A percentile compares a stretch with the other conserved stretches of the same genome.
These are phyloP conservation scores for Apostichopus japonicus DNA, from an alignment of 35 echinoderm and acorn worm genomes.

Conservation along the genomic window DNA sequence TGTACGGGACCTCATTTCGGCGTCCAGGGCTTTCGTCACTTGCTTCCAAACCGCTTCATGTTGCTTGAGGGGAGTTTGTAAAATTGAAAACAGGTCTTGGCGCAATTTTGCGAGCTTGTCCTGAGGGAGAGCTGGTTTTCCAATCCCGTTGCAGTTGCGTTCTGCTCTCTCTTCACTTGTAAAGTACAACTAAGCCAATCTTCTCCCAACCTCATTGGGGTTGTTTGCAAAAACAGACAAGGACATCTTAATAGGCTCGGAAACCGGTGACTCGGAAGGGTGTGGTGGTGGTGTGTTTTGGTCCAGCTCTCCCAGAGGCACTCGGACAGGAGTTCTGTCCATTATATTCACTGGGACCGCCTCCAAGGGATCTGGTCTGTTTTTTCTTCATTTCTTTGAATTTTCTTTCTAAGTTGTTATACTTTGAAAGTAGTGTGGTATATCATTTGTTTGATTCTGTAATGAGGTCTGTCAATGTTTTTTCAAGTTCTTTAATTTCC, in stretches of 20 bases:
- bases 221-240: background rate
- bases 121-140: background rate
- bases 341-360: no score
- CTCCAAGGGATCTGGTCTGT: no score
- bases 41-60: background rate
- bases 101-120: background rate
- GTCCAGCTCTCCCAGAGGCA: no score
- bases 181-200: background rate
- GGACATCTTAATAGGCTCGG: no score
- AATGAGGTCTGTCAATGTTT: background rate
- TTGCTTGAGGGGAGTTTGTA: background rate
- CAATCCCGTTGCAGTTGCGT: background rate
- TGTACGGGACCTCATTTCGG: background rate
- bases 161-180: conserved; percentile 4
- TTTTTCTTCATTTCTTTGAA: no score
- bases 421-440: no score
- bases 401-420: no score
- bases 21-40: background rate
- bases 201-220: background rate
- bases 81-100: background rate
- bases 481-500: no score
- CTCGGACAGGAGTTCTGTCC: no score
- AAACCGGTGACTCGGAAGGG: no score
- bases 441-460: no score
- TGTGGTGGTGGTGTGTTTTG: no score